Evolutionary conservation across 2,113 vertebrate species (phyloP), one percentile per base, ranked within the genome.

Genomic region (Sigmodon hispidus): DNA sequence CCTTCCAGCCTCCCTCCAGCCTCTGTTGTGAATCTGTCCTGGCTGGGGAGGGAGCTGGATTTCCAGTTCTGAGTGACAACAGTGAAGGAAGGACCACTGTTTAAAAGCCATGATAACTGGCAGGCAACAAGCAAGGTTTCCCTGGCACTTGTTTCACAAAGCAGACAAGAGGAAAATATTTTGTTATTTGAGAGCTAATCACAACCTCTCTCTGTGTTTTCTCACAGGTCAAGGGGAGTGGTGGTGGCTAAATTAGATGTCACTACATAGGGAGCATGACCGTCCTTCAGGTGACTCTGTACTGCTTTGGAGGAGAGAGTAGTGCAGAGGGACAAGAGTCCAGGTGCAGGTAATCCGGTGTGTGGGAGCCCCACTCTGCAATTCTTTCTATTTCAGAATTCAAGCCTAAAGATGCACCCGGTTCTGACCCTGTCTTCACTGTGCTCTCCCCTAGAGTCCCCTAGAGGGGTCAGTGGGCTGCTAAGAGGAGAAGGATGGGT

Each of bases 111-210:
- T 26, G 1, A 4, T 29, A 45, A 75, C 6, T 77, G 91, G 73
- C 77, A 67, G 67, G 57, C 34, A 15, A 31, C 31, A 69, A 69
- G 12, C 0, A 0, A 50, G 40, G 87, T 34, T 87, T 95, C 40
- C 52, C 83, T 34, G 6, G 36, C 12, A 0, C 75, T 84, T 12
- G 7, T 19, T 73, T 63, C 2, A 55, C 43, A 59, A 75, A 80
- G 17, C 70, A 69, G 75, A 88, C 77, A 92, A 48, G 40, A 80
- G 91, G 31, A 57, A 70, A 95, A 88, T 86, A 93, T 91, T 96
- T 93, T 89, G 84, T 90, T 87, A 19, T 8, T 31, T 43, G 21
- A 89, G 79, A 73, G 84, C 77, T 93, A 90, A 92, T 95, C 94
- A 86, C 73, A 89, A 70, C 89, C 83, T 94, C 55, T 17, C 21